These are phyloP conservation scores for Anastrepha ludens DNA, from an alignment of 1,140 invertebrate species.

Conservation along the genomic window DNA sequence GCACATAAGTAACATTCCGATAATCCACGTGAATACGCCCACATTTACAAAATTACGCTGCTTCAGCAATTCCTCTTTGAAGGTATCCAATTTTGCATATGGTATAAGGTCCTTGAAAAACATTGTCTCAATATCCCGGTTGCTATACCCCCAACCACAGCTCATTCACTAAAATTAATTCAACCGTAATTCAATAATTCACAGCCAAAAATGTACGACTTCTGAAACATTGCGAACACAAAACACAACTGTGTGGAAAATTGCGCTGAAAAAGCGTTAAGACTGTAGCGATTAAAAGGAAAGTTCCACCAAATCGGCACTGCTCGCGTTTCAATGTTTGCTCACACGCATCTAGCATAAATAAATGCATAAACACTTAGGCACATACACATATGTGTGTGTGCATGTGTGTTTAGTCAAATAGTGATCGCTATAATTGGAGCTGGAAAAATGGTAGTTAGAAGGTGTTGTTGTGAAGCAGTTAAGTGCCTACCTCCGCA, in stretches of 20 bases:
- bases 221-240: constrained; percentile 72
- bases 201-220: constrained; percentile 61
- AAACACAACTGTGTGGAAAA: constrained; percentile 65
- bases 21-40: constrained; percentile 58
- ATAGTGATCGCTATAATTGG: neutral
- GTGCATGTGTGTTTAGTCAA: neutral
- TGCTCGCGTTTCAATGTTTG: neutral
- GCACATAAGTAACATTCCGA: constrained; percentile 66
- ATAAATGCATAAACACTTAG: neutral
- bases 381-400: neutral
- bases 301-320: constrained; percentile 39
- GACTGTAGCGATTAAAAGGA: constrained; percentile 48
- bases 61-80: constrained; percentile 54
- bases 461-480: constrained; percentile 29
- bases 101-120: constrained; percentile 61
- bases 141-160: neutral
- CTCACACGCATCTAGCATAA: neutral
- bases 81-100: constrained; percentile 60
- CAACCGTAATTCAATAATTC: constrained; percentile 21
- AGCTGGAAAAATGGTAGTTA: neutral
- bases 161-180: neutral
- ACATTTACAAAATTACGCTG: constrained; percentile 46
- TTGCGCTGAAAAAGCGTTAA: constrained; percentile 30
- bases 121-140: constrained; percentile 62
- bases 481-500: neutral